Evolutionary conservation across 2,888 invertebrate genomes (phyloP).

Genomic region (Pyrgus malvae): DNA sequence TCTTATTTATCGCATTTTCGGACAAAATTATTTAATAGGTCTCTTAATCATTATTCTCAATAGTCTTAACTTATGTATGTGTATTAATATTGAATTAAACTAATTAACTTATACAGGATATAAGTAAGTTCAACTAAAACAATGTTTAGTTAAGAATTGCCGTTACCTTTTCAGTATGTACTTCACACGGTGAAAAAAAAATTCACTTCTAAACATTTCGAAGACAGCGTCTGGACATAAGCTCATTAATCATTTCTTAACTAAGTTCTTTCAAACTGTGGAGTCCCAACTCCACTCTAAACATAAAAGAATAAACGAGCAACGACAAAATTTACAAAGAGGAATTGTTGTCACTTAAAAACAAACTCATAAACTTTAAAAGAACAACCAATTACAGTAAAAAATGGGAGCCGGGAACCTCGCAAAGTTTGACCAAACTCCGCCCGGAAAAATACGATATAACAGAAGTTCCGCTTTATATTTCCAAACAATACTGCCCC

Average conservation of each 20-base stretch:
- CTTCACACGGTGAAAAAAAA: no score
- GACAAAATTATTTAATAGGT: no score
- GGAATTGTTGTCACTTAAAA: constrained; percentile 13
- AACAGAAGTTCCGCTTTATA: neutral
- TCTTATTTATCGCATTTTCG: no score
- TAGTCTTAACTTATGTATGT: no score
- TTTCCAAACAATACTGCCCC: constrained; percentile 11
- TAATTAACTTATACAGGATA: no score
- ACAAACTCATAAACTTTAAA: constrained; percentile 11
- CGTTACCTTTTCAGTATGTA: no score
- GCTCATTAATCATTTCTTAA: neutral
- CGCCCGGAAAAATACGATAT: neutral
- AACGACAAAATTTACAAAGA: neutral
- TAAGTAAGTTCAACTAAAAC: no score
- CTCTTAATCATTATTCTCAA: no score
- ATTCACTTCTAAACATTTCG: neutral
- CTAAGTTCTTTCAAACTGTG: neutral
- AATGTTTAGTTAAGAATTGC: no score
- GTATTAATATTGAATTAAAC: no score
- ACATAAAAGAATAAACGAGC: neutral
- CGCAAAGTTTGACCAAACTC: constrained; percentile 12
- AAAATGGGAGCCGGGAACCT: constrained; percentile 1
- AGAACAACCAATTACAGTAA: constrained; percentile 16
- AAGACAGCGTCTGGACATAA: neutral
- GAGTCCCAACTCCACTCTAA: neutral